phyloP scores from a whole-genome alignment of 2,888 invertebrate species.

The Shargacucullia verbasci region DNA sequence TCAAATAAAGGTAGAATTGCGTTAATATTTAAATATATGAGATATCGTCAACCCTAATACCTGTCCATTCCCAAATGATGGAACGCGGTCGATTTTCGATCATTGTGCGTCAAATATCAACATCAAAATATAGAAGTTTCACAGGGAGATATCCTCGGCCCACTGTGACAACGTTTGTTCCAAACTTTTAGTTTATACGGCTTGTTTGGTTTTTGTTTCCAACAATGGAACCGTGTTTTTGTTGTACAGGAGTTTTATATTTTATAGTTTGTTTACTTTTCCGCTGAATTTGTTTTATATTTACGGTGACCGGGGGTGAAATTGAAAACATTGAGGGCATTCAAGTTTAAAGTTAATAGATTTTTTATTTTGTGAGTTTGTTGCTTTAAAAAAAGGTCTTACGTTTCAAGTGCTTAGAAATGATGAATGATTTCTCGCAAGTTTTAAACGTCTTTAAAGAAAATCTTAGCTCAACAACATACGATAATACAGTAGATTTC shows the following conservation, averaged over 20 bases:
- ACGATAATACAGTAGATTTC: no score
- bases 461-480: no score
- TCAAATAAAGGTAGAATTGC: no score
- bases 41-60: no score
- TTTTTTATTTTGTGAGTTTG: no score
- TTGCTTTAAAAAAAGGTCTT: no score
- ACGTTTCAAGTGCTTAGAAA: no score
- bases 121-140: slow-evolving; percentile 8
- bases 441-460: no score
- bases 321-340: slow-evolving; percentile 18
- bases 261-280: slow-evolving; percentile 41
- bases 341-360: neutral
- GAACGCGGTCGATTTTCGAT: slow-evolving; percentile 3
- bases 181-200: slow-evolving; percentile 25
- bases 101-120: slow-evolving; percentile 20
- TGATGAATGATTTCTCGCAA: no score
- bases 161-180: slow-evolving; percentile 14
- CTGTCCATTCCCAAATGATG: neutral
- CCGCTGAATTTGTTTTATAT: slow-evolving; percentile 25
- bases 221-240: slow-evolving; percentile 30
- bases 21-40: no score
- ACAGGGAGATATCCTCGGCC: slow-evolving; percentile 14
- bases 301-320: slow-evolving; percentile 13
- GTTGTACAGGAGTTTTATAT: slow-evolving; percentile 28
- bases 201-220: slow-evolving; percentile 24